phyloP scores from a whole-genome alignment of 2,797 vertebrate genomes.

The Amazona finschi region DNA sequence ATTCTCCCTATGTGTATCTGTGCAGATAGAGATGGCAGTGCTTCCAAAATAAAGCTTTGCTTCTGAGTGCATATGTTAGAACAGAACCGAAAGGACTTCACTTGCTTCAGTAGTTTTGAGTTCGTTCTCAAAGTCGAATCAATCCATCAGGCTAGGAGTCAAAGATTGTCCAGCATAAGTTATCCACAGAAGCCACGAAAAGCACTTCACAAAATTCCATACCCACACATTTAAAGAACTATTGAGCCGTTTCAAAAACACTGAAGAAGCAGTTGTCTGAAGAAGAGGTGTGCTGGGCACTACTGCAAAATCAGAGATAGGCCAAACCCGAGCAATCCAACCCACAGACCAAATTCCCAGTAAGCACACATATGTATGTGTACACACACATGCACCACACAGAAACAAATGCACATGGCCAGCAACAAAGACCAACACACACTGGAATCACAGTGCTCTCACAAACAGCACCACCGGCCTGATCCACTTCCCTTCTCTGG shows the following conservation, averaged over 20 bases:
- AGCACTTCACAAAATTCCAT: background rate
- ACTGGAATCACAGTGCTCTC: background rate
- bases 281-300: background rate
- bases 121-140: background rate
- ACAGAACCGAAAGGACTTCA: background rate
- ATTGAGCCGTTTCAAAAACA: background rate
- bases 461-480: background rate
- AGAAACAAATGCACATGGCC: background rate
- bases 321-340: background rate
- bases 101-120: background rate
- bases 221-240: background rate
- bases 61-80: background rate
- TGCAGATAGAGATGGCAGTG: background rate
- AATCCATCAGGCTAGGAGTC: background rate
- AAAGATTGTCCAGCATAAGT: background rate
- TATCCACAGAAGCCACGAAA: background rate
- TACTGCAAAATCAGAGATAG: background rate
- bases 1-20: background rate
- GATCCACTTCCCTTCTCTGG: background rate
- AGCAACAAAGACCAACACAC: background rate
- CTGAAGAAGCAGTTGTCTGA: background rate
- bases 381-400: too few relatives aligned
- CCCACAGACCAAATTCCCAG: background rate
- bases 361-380: rapidly evolving
- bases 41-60: background rate